phyloP scores from a whole-genome alignment of 2,888 invertebrate genomes.

The Polyommatus icarus region DNA sequence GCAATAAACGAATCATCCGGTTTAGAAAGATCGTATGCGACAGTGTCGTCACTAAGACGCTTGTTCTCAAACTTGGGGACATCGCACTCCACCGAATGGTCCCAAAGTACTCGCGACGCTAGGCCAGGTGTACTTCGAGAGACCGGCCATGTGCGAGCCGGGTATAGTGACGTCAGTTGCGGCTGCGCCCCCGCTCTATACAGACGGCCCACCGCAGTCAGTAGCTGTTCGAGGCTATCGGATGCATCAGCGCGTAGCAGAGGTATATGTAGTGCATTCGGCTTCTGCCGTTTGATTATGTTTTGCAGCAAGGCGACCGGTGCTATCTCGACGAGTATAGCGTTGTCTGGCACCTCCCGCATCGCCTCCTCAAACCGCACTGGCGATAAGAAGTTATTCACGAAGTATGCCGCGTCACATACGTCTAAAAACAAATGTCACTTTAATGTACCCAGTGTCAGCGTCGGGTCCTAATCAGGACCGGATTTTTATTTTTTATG shows the following conservation, averaged over 20 bases:
- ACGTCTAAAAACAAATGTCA: not conserved
- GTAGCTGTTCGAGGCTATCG: conserved; percentile 88
- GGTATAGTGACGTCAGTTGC: conserved; percentile 86
- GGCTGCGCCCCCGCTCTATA: conserved; percentile 91
- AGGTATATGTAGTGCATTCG: conserved; percentile 88
- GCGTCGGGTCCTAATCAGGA: no score
- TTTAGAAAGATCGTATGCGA: conserved; percentile 88
- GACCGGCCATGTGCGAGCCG: conserved; percentile 90
- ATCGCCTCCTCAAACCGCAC: conserved; percentile 27
- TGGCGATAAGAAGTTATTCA: conserved; percentile 30
- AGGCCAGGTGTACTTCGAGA: conserved; percentile 95
- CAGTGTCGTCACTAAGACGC: conserved; percentile 87
- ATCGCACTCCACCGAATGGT: conserved; percentile 93
- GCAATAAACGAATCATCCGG: conserved; percentile 87
- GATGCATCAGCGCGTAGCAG: conserved; percentile 90
- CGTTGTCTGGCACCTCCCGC: conserved; percentile 2
- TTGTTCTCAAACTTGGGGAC: conserved; percentile 87
- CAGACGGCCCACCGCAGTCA: conserved; percentile 87
- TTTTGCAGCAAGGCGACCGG: conserved; percentile 97
- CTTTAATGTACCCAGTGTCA: not conserved
- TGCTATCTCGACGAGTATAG: conserved; percentile 87
- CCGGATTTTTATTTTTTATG: no score
- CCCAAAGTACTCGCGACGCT: conserved; percentile 93
- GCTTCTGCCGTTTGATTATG: conserved; percentile 92
- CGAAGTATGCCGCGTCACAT: conserved; percentile 27